Conservation (phyloP, 2,113 vertebrate species). For the Sander vitreus region DNA sequence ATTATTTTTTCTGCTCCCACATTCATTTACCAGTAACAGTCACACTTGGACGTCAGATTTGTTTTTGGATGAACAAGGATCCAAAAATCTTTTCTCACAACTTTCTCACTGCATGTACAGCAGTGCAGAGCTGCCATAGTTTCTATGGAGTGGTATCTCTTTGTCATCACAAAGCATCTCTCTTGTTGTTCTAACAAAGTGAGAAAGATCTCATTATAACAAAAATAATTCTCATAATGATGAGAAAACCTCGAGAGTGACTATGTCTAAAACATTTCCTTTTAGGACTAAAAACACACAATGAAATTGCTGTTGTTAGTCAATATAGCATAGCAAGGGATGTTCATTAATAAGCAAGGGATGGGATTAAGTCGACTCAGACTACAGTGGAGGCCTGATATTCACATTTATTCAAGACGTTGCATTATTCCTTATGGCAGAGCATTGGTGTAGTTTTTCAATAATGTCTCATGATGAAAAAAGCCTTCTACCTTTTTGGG, state of each 20-base stretch:
- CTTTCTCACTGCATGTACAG: not conserved
- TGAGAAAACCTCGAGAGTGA: not conserved
- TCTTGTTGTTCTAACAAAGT: not conserved
- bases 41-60: not conserved
- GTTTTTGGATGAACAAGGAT: not conserved
- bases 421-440: not conserved
- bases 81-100: not conserved
- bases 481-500: not conserved
- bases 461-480: not conserved
- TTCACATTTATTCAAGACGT: not conserved
- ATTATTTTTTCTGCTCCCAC: not conserved
- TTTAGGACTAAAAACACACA: not conserved
- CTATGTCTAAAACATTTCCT: slow-evolving; percentile 1
- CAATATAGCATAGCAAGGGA: not conserved
- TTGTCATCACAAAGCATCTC: not conserved
- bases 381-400: not conserved
- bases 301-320: not conserved
- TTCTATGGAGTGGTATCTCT: not conserved
- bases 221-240: not conserved
- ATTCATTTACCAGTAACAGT: not conserved
- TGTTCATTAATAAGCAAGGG: not conserved
- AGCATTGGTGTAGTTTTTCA: not conserved
- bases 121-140: not conserved
- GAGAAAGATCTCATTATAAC: not conserved
- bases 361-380: not conserved